Percentiles rank a stretch among this genome's conserved stretches.
Evolutionary conservation across 2,888 invertebrate species (phyloP).

Genomic region (Metacarcinus magister): DNA sequence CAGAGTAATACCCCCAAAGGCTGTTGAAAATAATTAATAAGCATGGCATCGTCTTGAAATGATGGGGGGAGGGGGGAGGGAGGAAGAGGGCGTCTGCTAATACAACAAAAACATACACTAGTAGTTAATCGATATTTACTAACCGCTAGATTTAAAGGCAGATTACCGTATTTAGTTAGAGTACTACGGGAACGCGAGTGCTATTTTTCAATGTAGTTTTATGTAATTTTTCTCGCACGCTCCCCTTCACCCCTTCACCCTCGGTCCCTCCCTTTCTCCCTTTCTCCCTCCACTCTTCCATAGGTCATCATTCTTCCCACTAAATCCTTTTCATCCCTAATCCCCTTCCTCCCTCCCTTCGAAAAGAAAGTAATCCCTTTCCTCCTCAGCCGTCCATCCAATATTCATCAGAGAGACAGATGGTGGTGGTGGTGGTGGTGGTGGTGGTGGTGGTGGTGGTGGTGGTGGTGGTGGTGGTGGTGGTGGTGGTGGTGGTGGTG

Average conservation of each 20-base stretch:
- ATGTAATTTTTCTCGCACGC: background rate
- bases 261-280: background rate
- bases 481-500: slow-evolving; percentile 26
- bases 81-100: no score
- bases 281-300: background rate
- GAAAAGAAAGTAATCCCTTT: background rate
- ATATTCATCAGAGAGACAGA: slow-evolving; percentile 26
- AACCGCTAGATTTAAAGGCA: no score
- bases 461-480: background rate
- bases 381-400: slow-evolving; percentile 14
- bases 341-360: background rate
- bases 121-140: no score
- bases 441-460: background rate
- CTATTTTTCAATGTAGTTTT: background rate
- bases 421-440: background rate
- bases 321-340: background rate
- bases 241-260: background rate
- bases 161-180: no score
- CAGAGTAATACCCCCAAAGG: background rate
- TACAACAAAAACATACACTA: no score
- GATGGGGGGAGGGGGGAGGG: no score
- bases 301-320: background rate
- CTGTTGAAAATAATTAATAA: no score
- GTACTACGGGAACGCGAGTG: background rate
- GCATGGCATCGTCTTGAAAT: no score